These are phyloP conservation scores for Bombyx huttoni DNA, from an alignment of 2,888 invertebrate genomes.

Conservation along the genomic window DNA sequence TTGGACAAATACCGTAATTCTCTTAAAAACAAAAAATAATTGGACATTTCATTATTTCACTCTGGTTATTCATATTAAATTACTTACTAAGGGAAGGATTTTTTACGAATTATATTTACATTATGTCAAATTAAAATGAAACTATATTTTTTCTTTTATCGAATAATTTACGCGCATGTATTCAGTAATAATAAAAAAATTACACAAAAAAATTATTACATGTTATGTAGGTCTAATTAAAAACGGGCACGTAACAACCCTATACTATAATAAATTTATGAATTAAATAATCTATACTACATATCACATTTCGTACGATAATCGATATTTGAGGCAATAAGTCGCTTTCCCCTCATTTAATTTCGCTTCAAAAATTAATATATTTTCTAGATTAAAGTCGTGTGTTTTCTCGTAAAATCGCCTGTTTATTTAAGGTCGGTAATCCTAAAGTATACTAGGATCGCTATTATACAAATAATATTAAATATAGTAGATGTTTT, in stretches of 20 bases:
- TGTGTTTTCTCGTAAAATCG: too few species aligned
- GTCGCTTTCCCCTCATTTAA: conserved; percentile 45
- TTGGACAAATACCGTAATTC: too few species aligned
- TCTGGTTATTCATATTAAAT: too few species aligned
- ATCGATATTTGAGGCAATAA: conserved; percentile 43
- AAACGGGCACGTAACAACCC: conserved; percentile 12
- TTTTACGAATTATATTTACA: too few species aligned
- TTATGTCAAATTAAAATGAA: conserved; percentile 16
- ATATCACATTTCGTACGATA: not conserved
- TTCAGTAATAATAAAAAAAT: conserved; percentile 12
- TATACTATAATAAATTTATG: conserved; percentile 11
- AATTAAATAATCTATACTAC: too few species aligned
- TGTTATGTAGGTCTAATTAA: conserved; percentile 20
- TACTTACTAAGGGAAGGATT: too few species aligned
- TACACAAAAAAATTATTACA: not conserved
- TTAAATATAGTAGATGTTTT: too few species aligned
- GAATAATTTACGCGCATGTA: conserved; percentile 50
- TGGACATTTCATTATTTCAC: too few species aligned
- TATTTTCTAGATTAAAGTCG: not conserved
- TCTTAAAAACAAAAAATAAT: too few species aligned
- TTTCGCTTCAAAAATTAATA: not conserved
- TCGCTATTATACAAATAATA: too few species aligned
- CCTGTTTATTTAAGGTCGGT: too few species aligned
- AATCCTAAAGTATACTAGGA: too few species aligned
- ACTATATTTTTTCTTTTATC: conserved; percentile 10